Percentiles rank a stretch among this genome's conserved stretches.
These are phyloP conservation scores for Temnothorax ravouxi DNA, from an alignment of 2,888 invertebrate species.

Conservation along the genomic window DNA sequence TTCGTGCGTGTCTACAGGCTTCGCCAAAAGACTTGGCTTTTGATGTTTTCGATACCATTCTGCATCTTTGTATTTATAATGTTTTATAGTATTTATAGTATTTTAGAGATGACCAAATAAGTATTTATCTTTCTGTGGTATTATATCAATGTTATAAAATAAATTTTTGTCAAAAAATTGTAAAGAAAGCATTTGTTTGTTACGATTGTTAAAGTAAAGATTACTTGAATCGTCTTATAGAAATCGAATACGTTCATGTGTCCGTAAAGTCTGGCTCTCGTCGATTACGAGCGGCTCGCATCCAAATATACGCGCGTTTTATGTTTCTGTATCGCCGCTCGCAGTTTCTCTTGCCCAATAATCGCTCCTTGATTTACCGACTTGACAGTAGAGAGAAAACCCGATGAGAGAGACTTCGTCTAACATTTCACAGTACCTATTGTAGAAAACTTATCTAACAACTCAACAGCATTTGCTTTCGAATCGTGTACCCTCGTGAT, in stretches of 20 bases:
- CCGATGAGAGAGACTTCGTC: slow-evolving; percentile 73
- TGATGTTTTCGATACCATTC: slow-evolving; percentile 2
- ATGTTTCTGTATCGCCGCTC: slow-evolving; percentile 76
- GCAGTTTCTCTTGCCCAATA: slow-evolving; percentile 68
- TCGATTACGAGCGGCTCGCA: slow-evolving; percentile 75
- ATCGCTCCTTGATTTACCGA: slow-evolving; percentile 78
- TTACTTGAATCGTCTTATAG: slow-evolving; percentile 60
- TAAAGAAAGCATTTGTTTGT: neutral
- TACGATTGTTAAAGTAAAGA: neutral
- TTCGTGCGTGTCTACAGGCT: slow-evolving; percentile 75
- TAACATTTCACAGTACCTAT: slow-evolving; percentile 77
- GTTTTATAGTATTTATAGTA: neutral
- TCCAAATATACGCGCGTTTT: slow-evolving; percentile 73
- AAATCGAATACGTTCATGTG: slow-evolving; percentile 54
- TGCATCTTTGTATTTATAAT: neutral
- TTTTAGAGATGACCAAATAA: neutral
- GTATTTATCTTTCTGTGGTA: neutral
- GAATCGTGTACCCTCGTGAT: slow-evolving; percentile 64
- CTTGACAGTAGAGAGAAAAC: slow-evolving; percentile 70
- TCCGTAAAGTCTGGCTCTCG: slow-evolving; percentile 64
- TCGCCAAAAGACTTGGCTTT: slow-evolving; percentile 67
- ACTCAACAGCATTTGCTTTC: slow-evolving; percentile 70
- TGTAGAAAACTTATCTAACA: slow-evolving; percentile 69
- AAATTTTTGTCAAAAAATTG: neutral
- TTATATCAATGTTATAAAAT: neutral